Evolutionary conservation across 2,888 invertebrate genomes (phyloP).

Genomic region (Muscina levida): DNA sequence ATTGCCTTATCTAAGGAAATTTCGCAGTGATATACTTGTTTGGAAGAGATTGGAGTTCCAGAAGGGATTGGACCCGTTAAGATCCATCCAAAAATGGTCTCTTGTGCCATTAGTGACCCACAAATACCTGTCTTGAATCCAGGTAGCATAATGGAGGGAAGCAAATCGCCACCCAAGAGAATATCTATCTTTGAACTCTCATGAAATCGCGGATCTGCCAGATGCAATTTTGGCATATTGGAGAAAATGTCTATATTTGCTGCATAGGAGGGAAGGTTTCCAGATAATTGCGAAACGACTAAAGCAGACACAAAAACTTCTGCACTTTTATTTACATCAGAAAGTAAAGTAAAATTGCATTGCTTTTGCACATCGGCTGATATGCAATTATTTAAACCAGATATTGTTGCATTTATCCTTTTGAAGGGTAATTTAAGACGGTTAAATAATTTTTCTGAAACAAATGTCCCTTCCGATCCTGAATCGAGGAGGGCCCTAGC

Average conservation of each 20-base stretch:
- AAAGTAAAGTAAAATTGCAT: constrained; percentile 38
- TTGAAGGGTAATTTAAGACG: too few relatives aligned
- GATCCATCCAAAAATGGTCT: constrained; percentile 57
- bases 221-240: too few relatives aligned
- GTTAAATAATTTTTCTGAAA: constrained; percentile 48
- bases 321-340: neutral
- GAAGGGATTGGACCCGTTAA: constrained; percentile 47
- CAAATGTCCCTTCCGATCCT: constrained; percentile 47
- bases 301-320: constrained; percentile 32
- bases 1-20: neutral
- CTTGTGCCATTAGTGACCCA: constrained; percentile 44
- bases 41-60: neutral
- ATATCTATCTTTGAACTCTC: too few relatives aligned
- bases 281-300: constrained; percentile 46
- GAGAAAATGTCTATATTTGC: too few relatives aligned
- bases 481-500: too few relatives aligned
- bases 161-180: too few relatives aligned
- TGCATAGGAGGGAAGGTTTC: constrained; percentile 45
- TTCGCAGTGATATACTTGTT: neutral
- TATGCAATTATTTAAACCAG: too few relatives aligned
- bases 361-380: too few relatives aligned
- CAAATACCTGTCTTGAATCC: too few relatives aligned
- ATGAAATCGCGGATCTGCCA: too few relatives aligned
- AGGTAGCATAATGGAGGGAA: too few relatives aligned
- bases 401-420: too few relatives aligned